Conservation (phyloP, 2,888 invertebrate genomes). For the Lottia gigantea region DNA sequence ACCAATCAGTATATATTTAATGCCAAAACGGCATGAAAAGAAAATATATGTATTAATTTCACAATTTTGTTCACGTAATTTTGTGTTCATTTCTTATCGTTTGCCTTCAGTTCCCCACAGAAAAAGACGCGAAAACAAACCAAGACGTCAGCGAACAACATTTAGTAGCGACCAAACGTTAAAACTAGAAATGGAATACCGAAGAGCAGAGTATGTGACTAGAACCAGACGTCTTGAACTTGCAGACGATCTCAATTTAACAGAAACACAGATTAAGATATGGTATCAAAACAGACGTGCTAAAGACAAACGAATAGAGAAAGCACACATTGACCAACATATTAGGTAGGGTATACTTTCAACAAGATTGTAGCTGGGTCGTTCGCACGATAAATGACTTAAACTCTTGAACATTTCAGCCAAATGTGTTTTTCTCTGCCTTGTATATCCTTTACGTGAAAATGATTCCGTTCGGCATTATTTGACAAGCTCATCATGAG, state of each 20-base stretch:
- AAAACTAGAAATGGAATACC: conserved; percentile 89
- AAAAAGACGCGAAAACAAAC: conserved; percentile 84
- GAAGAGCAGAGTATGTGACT: conserved; percentile 91
- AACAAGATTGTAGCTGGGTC: no score
- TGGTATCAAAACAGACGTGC: conserved; percentile 96
- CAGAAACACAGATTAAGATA: conserved; percentile 88
- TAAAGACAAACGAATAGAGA: conserved; percentile 95
- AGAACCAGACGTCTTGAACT: conserved; percentile 84
- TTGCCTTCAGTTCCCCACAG: conserved; percentile 80
- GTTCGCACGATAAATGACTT: no score
- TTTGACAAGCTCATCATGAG: no score
- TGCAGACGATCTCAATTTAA: conserved; percentile 76
- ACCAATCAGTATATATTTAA: no score
- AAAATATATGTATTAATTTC: no score
- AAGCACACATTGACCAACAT: conserved; percentile 93
- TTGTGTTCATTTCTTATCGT: not conserved
- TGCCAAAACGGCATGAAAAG: no score
- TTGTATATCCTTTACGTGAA: no score
- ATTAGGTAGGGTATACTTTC: conserved; percentile 76
- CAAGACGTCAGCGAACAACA: conserved; percentile 90
- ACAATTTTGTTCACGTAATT: not conserved
- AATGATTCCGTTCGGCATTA: no score
- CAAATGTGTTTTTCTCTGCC: no score
- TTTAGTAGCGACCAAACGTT: conserved; percentile 94
- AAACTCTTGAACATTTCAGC: no score